A percentile compares a stretch with the other conserved stretches of the same genome.
Conservation (phyloP, 1,140 invertebrate species). For the Ephestia elutella region DNA sequence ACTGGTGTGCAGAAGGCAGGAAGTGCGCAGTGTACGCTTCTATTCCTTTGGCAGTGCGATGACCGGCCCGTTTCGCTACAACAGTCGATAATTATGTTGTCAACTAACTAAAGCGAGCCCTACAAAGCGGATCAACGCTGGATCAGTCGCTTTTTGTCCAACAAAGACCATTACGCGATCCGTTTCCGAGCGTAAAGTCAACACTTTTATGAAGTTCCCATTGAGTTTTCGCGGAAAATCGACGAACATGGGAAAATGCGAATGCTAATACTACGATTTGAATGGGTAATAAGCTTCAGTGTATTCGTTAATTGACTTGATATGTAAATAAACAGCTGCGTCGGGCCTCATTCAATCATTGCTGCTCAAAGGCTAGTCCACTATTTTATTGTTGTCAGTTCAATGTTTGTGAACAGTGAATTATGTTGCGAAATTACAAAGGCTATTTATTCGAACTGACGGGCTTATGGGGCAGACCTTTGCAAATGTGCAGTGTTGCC, state of each 20-base stretch:
- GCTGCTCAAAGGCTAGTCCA: slow-evolving; percentile 44
- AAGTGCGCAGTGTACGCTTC: slow-evolving; percentile 13
- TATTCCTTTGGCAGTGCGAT: slow-evolving; percentile 40
- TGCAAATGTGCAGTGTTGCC: background rate
- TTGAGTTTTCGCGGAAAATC: slow-evolving; percentile 54
- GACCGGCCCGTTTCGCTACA: slow-evolving; percentile 42
- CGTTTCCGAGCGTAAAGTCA: slow-evolving; percentile 56
- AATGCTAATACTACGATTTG: slow-evolving; percentile 54
- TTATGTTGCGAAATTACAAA: slow-evolving; percentile 7
- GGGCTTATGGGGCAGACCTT: background rate
- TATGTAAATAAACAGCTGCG: slow-evolving; percentile 60
- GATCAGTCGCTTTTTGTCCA: slow-evolving; percentile 64
- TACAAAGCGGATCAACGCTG: slow-evolving; percentile 57
- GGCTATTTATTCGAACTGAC: background rate
- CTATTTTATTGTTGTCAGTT: slow-evolving; percentile 39
- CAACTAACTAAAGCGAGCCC: slow-evolving; percentile 55
- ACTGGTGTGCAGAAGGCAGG: background rate
- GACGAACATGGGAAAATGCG: slow-evolving; percentile 46
- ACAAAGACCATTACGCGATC: slow-evolving; percentile 66
- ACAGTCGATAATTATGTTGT: slow-evolving; percentile 66
- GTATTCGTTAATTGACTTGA: slow-evolving; percentile 64
- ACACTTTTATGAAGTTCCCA: slow-evolving; percentile 59
- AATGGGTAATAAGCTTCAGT: slow-evolving; percentile 58
- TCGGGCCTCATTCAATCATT: slow-evolving; percentile 41
- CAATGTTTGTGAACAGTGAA: slow-evolving; percentile 32